A percentile compares a stretch with the other conserved stretches of the same genome.
phyloP scores from a whole-genome alignment of 1,140 invertebrate species.

The Dendroctonus valens region DNA sequence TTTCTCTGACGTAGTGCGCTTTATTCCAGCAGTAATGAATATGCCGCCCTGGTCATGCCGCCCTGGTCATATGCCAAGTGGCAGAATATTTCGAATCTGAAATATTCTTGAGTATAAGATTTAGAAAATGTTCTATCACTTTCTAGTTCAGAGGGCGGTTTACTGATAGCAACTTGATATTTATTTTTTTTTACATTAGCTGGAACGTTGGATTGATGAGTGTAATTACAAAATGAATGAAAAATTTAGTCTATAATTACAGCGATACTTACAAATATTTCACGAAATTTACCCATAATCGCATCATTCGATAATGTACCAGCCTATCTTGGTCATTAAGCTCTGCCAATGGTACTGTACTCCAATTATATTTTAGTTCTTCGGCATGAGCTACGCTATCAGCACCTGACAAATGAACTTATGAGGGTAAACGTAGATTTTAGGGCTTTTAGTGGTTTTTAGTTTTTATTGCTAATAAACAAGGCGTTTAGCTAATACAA shows the following conservation, averaged over 20 bases:
- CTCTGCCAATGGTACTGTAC: not conserved
- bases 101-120: not conserved
- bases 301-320: conserved; percentile 17
- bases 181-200: no score
- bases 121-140: not conserved
- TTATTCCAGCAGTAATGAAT: no score
- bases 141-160: not conserved
- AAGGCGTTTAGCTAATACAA: no score
- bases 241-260: not conserved
- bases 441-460: no score
- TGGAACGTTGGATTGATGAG: not conserved
- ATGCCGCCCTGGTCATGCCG: no score
- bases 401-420: conserved; percentile 10
- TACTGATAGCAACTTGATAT: no score
- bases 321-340: conserved; percentile 18
- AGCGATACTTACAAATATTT: conserved; percentile 26
- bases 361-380: conserved; percentile 24
- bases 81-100: no score
- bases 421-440: no score
- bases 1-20: no score
- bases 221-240: not conserved
- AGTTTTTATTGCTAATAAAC: not conserved
- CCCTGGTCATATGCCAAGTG: no score
- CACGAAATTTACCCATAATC: conserved; percentile 32
- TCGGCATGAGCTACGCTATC: conserved; percentile 34